Evolutionary conservation across 2,797 vertebrate species (phyloP).

Genomic region (Platyrinchus mystaceus): DNA sequence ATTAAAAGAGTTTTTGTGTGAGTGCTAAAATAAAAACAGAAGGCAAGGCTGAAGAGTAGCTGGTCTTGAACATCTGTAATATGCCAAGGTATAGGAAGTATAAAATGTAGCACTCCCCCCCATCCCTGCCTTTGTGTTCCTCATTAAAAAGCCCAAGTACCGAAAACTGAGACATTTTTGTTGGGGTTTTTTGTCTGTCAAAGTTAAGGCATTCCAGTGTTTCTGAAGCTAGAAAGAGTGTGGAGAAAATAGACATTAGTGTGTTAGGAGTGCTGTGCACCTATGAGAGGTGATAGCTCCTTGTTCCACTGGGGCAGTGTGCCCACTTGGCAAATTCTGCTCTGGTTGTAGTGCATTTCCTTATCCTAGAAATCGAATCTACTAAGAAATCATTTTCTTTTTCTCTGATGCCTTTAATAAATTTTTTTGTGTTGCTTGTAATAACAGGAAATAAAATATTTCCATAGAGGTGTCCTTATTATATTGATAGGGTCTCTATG

Average conservation of each 20-base stretch:
- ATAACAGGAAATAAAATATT: not conserved
- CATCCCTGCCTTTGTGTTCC: not conserved
- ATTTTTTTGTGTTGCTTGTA: not conserved
- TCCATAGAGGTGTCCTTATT: not conserved
- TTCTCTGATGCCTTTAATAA: not conserved
- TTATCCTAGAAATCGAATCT: not conserved
- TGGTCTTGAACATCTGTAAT: not conserved
- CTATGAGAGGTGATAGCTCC: not conserved
- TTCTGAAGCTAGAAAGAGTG: not conserved
- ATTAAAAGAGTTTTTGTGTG: not conserved
- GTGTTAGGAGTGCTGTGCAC: not conserved
- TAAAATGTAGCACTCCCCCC: not conserved
- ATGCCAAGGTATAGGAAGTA: not conserved
- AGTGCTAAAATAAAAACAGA: not conserved
- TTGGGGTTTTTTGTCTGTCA: not conserved
- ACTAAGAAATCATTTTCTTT: not conserved
- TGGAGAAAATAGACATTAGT: not conserved
- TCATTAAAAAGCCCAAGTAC: not conserved
- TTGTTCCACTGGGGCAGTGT: fast-evolving
- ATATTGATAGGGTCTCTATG: not conserved
- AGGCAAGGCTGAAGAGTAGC: not conserved
- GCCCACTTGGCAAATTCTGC: not conserved
- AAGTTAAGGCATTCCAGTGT: not conserved
- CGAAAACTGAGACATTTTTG: not conserved
- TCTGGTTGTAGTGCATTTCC: not conserved